Conservation (phyloP, 2,888 invertebrate species). For the Eucera pruinosa region DNA sequence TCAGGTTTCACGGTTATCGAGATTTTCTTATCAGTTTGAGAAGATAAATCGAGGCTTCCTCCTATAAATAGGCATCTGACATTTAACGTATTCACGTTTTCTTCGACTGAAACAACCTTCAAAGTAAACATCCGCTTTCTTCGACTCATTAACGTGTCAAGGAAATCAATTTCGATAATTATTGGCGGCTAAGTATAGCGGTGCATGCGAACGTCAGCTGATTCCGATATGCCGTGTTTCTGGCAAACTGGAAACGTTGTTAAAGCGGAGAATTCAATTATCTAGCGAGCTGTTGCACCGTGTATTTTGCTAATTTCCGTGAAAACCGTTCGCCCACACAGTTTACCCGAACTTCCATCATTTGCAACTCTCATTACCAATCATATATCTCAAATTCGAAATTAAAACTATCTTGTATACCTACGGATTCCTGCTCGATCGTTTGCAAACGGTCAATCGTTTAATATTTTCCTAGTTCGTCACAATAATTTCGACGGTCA, state of each 20-base stretch:
- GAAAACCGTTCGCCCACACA: not conserved
- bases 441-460: no score
- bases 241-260: constrained; percentile 29
- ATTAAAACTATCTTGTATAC: no score
- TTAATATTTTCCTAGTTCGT: no score
- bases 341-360: not conserved
- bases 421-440: no score
- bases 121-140: constrained; percentile 57
- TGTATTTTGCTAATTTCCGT: constrained; percentile 19
- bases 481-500: no score
- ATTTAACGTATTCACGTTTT: constrained; percentile 52
- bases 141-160: constrained; percentile 54
- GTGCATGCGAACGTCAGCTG: constrained; percentile 45
- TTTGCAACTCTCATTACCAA: not conserved
- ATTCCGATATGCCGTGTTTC: constrained; percentile 28
- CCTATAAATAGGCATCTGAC: constrained; percentile 47
- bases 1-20: constrained; percentile 23
- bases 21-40: not conserved
- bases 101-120: constrained; percentile 46
- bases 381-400: no score
- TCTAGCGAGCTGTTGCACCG: constrained; percentile 5
- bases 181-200: constrained; percentile 50
- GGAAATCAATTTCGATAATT: constrained; percentile 61
- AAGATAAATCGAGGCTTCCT: constrained; percentile 19
- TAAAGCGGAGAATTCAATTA: constrained; percentile 51